Evolutionary conservation across 1,140 invertebrate species (phyloP).

Genomic region (Rhyacophila brunnea): DNA sequence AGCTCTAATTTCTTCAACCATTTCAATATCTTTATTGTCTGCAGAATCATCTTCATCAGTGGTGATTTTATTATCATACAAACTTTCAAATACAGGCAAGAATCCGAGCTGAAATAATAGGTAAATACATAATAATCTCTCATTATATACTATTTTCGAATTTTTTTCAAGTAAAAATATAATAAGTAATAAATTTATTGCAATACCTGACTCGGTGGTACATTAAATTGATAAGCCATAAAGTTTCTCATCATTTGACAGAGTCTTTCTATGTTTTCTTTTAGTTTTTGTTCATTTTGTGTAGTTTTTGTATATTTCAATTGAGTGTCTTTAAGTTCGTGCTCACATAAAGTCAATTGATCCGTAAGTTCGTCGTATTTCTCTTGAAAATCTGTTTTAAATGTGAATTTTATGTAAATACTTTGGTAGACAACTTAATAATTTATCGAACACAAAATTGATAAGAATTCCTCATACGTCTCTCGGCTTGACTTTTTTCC

Average conservation of each 20-base stretch:
- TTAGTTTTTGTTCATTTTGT: slow-evolving; percentile 4
- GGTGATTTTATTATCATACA: no score
- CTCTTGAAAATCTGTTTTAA: neutral
- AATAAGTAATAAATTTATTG: no score
- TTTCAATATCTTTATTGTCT: no score
- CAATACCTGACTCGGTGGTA: slow-evolving; percentile 10
- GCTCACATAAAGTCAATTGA: slow-evolving; percentile 1
- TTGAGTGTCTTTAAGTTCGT: neutral
- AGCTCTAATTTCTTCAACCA: no score
- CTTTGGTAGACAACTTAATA: no score
- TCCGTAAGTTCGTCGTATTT: slow-evolving; percentile 6
- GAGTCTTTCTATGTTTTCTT: slow-evolving; percentile 10
- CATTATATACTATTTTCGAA: no score
- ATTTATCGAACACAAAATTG: no score
- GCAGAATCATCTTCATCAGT: no score
- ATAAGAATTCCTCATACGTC: neutral
- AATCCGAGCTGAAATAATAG: neutral
- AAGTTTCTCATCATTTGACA: slow-evolving; percentile 17
- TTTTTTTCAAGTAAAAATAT: no score
- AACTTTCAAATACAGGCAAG: no score
- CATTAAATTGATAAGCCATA: slow-evolving; percentile 16
- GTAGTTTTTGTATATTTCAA: neutral
- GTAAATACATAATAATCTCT: neutral
- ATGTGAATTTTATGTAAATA: neutral
- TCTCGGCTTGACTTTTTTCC: slow-evolving; percentile 5